Base-by-base conservation (phyloP, 2,888 invertebrate genomes). In the Melanargia galathea region DNA sequence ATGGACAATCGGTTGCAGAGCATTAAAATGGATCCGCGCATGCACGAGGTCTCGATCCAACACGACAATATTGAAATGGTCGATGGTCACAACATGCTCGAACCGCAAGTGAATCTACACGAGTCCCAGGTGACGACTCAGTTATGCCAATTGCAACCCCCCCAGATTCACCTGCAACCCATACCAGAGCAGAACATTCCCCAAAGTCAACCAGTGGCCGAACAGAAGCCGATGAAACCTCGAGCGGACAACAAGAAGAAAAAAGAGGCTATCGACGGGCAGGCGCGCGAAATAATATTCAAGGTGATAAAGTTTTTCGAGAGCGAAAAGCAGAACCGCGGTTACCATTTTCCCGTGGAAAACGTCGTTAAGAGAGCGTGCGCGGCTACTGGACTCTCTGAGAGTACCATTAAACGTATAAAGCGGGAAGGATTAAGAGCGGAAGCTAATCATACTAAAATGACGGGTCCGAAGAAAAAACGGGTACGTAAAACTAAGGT, bases 291-390 rank as follows among this genome's bases (percentile, higher is more conserved):
- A 70, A 84, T 90, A 0, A 90, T 90, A 58, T 90, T 81, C 69
- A 86, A 87, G 75, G 90, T 90, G 18, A 90, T 90, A 18, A 90
- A 89, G 70, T 90, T 90, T 70, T 90, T 90, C 69, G 90, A 90
- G 68, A 90, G 89, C 63, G 90, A 90, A 79, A 90, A 90, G 82
- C 86, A 86, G 68, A 90, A 88, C 20, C 82, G 89, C 70, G 90
- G 90, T 43, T 90, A 90, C 65, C 84, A 89, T 1, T 90, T 85
- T 70, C 90, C 90, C 0, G 90, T 90, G 0, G 90, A 91, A 69
- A 90, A 90, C 65, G 90, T 90, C 1, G 86, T 90, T 0, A 90
- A 91, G 70, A 72, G 90, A 2, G 87, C 90, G 0, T 90, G 90
- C 43, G 90, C 90, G 0, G 90, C 90, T 0, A 90, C 90, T 1